Evolutionary conservation across 1,140 invertebrate genomes (phyloP).

Genomic region (Zaprionus taronus): DNA sequence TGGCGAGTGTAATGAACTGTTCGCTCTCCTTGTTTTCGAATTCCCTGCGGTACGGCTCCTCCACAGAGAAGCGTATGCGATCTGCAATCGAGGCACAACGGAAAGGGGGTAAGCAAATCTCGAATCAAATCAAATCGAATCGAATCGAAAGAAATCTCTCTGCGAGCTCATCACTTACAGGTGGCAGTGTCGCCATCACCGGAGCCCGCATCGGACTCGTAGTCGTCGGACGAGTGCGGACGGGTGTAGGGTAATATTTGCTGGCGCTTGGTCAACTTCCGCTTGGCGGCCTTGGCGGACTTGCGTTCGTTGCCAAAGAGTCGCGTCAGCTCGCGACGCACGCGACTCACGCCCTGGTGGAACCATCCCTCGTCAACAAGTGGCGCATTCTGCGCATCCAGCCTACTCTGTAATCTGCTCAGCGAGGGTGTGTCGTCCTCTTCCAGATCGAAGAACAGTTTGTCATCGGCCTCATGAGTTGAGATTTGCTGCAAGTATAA

Average conservation of each 20-base stretch:
- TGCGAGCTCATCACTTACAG: conserved; percentile 45
- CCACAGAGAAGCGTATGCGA: conserved; percentile 56
- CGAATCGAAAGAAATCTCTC: background rate
- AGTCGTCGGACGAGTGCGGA: conserved; percentile 44
- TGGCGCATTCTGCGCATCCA: conserved; percentile 16
- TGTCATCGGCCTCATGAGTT: conserved; percentile 55
- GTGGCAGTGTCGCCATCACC: conserved; percentile 18
- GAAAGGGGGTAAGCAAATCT: background rate
- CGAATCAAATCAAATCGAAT: background rate
- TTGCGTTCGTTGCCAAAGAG: conserved; percentile 57
- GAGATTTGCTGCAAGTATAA: conserved; percentile 57
- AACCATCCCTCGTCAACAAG: conserved; percentile 63
- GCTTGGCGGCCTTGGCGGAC: conserved; percentile 7
- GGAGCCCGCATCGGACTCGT: conserved; percentile 54
- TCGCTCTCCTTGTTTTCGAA: conserved; percentile 36
- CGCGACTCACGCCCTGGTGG: conserved; percentile 56
- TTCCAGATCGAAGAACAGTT: conserved; percentile 44
- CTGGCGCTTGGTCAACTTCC: conserved; percentile 25
- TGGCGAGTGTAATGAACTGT: conserved; percentile 45
- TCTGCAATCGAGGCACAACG: conserved; percentile 28
- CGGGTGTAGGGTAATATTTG: conserved; percentile 12
- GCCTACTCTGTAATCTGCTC: background rate
- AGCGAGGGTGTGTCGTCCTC: background rate
- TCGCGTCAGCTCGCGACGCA: conserved; percentile 67
- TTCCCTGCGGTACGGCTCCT: conserved; percentile 55